Base-by-base conservation (phyloP, 2,888 invertebrate genomes). In the Epistrophe eligans region DNA sequence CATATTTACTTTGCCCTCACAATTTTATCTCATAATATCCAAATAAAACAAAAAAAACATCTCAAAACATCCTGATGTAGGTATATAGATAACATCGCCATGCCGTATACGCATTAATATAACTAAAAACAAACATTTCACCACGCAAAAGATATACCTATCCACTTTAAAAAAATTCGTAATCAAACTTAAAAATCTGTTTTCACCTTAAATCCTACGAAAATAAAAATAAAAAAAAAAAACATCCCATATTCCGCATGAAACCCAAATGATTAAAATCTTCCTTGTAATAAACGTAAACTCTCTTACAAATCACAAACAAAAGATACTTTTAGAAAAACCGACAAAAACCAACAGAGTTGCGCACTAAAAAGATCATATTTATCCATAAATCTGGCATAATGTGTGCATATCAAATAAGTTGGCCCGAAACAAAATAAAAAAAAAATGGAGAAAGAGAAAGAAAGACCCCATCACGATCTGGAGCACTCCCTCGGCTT, bases 321-420 rank as follows among this genome's bases (percentile, higher is more conserved):
- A 38, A 55, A 55, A 52, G 52, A 38, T 58, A 64, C 35, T 50
- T 50, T 66, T 7, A 35, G 7, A 66, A 19, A 66, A 66, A 66
- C 17, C 60, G 50, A 28, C 43, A 52, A 52, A 40, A 64, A 38
- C 52, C 38, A 43, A 35, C 74, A 67, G n/a, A 82, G 43, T 70
- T 43, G 58, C 38, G 58, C 24, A 58, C 72, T 45, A 76, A 84
- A 70, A 85, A 85, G 81, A 84, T 84, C 84, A 67, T 58, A 81
- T 74, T 85, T 85, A 85, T 73, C 73, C 84, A 77, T 40, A 80
- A 80, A 77, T 62, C 77, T 77, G 84, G 80, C 84, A 77, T 85
- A 85, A 85, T 19, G 72, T 80, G 62, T 50, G 81, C 81, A 81
- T 85, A 85, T 73, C 73, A 77, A 85, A 72, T 66, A 70, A 74